Percentiles rank a stretch among this genome's conserved stretches.
phyloP scores from a whole-genome alignment of 1,140 invertebrate genomes.

The Drosophila saltans region DNA sequence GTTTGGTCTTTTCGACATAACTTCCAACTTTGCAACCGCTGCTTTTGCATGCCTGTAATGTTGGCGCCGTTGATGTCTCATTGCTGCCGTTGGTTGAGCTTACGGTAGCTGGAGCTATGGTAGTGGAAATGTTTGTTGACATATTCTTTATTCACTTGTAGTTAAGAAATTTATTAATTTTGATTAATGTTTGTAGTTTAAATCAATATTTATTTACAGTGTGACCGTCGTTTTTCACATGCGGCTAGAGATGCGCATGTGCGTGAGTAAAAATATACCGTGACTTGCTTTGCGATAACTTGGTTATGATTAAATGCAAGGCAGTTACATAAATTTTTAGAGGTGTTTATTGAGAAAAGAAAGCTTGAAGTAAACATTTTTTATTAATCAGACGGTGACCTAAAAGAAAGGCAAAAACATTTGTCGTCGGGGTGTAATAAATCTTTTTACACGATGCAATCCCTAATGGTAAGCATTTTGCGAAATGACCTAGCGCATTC shows the following conservation, averaged over 20 bases:
- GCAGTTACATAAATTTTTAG: no score
- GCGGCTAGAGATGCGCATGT: background rate
- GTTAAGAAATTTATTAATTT: background rate
- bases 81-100: background rate
- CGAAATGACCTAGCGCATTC: background rate
- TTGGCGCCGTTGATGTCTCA: constrained; percentile 11
- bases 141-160: background rate
- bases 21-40: constrained; percentile 54
- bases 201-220: background rate
- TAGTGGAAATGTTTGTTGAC: background rate
- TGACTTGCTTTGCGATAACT: no score
- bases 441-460: no score
- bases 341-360: no score
- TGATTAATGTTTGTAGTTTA: background rate
- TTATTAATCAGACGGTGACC: no score
- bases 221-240: background rate
- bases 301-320: no score
- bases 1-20: constrained; percentile 62
- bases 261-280: background rate
- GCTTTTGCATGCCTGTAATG: constrained; percentile 50
- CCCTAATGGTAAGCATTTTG: no score
- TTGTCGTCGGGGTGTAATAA: no score
- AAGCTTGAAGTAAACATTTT: no score
- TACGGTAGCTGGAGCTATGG: background rate
- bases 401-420: no score